Percentiles rank a stretch among this genome's conserved stretches.
phyloP scores from a whole-genome alignment of 2,888 invertebrate species.

The Plagodis dolabraria region DNA sequence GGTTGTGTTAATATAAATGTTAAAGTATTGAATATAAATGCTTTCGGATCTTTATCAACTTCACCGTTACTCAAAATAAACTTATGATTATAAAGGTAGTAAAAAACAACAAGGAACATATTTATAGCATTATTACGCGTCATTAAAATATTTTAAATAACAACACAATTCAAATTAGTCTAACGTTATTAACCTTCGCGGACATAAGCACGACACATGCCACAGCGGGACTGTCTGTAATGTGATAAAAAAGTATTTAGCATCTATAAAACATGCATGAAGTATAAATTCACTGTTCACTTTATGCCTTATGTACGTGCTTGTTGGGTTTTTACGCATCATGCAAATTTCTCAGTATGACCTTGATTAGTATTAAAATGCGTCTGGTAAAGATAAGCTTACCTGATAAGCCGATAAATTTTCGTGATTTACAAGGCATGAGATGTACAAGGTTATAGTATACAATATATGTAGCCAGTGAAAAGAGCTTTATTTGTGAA shows the following conservation, averaged over 20 bases:
- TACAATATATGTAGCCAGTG: no score
- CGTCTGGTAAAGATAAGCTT: no score
- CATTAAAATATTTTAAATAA: slow-evolving; percentile 7
- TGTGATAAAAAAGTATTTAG: slow-evolving; percentile 9
- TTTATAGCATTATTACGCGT: slow-evolving; percentile 3
- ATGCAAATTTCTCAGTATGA: not conserved
- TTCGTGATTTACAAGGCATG: no score
- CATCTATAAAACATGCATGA: not conserved
- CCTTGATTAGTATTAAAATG: not conserved
- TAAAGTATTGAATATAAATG: no score
- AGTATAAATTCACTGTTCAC: not conserved
- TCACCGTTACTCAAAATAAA: no score
- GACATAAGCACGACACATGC: slow-evolving; percentile 9
- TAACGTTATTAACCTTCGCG: slow-evolving; percentile 15
- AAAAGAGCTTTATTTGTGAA: no score
- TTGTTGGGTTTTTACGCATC: not conserved
- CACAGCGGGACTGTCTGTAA: not conserved
- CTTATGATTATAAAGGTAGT: not conserved
- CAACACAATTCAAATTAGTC: slow-evolving; percentile 6
- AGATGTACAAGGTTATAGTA: no score
- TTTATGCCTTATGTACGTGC: not conserved
- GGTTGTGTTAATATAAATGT: no score
- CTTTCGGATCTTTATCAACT: no score
- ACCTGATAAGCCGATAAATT: no score
- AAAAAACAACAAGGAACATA: slow-evolving; percentile 1